Evolutionary conservation across 2,888 invertebrate species (phyloP), one percentile per base, ranked within the genome.

Genomic region (Pollenia labialis): DNA sequence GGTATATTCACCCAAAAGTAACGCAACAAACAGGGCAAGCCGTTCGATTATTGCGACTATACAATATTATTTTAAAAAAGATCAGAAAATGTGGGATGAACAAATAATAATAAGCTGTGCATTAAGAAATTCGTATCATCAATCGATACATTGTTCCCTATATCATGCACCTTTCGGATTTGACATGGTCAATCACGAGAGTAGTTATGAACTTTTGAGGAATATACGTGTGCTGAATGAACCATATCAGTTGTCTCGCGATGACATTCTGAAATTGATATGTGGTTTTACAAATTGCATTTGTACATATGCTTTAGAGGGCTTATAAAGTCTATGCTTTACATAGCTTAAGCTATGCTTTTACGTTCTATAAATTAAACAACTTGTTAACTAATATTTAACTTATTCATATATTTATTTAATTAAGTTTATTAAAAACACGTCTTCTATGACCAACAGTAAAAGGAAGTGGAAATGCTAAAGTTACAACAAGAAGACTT

Each of bases 61-160:
- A 16, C 10, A 18, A 16, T 54, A n/a, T n/a, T 54, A 54, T 16
- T 18, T 54, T 16, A 54, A 54, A 54, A 8, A n/a, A 0, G 54
- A 54, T 54, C 54, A 54, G 12, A 50, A 50, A 50, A 50, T 50
- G 50, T 50, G 50, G 50, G 50, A 50, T n/a, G 50, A 50, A 6
- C 50, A 50, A 4, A 14, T 50, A 14, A 50, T 12, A 6, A 50
- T 50, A 14, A 50, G 50, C n/a, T 50, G 18, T 4, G 42, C n/a
- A 9, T n/a, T 40, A n/a, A 32, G 60, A 32, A 62, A 62, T 9
- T 14, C 60, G 2, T 40, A 40, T 6, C 58, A 58, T 4, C 58
- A 58, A 14, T 23, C 23, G 12, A 58, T 32, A 3, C 23, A 58
- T 10, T 23, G 23, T 23, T 7, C 58, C 14, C 58, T 32, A 32